phyloP scores from a whole-genome alignment of 2,113 vertebrate genomes.

The Monopterus albus region DNA sequence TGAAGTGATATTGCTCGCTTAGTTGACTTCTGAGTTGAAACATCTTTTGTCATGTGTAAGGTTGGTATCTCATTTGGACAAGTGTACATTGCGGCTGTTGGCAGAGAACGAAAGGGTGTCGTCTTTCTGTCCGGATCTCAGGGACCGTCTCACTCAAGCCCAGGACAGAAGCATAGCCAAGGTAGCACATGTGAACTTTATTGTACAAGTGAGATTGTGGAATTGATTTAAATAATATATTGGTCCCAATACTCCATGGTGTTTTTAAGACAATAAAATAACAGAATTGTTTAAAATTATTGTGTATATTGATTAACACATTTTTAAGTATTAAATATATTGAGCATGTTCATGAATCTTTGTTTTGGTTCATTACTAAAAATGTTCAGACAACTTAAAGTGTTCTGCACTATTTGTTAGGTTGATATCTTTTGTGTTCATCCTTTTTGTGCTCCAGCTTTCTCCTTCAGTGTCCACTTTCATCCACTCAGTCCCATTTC shows the following conservation, averaged over 20 bases:
- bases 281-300: no score
- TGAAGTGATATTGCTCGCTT: neutral
- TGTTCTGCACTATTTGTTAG: neutral
- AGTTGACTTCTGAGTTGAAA: neutral
- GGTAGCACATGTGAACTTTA: constrained; percentile 73
- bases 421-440: neutral
- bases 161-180: constrained; percentile 90
- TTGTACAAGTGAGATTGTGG: neutral
- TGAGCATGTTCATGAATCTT: neutral
- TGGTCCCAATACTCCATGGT: neutral
- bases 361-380: neutral
- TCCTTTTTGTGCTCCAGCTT: constrained; percentile 79
- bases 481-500: constrained; percentile 95
- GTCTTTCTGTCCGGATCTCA: constrained; percentile 88
- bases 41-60: constrained; percentile 69
- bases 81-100: constrained; percentile 91
- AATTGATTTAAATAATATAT: no score
- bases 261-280: neutral
- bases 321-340: no score
- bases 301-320: neutral
- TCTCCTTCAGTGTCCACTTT: constrained; percentile 86
- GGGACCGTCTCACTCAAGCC: constrained; percentile 85
- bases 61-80: constrained; percentile 90
- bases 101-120: constrained; percentile 94
- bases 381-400: neutral